Conservation (phyloP, 2,888 invertebrate genomes). For the Pristionchus maxplancki region DNA sequence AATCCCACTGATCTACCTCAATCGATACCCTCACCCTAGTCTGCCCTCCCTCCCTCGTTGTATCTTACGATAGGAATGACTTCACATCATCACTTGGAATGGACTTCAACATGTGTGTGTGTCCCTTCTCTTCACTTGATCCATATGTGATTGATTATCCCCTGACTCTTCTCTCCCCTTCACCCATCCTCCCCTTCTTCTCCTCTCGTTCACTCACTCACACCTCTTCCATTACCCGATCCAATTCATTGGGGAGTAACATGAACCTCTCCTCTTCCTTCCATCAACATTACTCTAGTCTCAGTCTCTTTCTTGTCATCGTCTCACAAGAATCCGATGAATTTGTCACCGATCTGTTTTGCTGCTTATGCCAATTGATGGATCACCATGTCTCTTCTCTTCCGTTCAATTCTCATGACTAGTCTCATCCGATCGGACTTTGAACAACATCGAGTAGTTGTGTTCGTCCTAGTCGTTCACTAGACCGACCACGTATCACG, state of each 20-base stretch:
- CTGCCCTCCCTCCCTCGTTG: neutral
- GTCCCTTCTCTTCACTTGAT: conserved; percentile 9
- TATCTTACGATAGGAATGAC: neutral
- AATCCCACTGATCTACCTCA: conserved; percentile 24
- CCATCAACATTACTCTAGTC: conserved; percentile 1
- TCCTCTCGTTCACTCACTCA: conserved; percentile 23
- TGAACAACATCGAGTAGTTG: neutral
- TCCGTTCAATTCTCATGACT: neutral
- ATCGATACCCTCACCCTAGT: neutral
- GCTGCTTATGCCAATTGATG: conserved; percentile 31
- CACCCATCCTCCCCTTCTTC: neutral
- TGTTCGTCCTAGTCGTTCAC: too few relatives aligned
- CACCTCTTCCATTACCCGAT: conserved; percentile 42
- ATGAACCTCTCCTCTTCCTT: conserved; percentile 13
- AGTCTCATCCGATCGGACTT: neutral
- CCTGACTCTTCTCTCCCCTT: conserved; percentile 9
- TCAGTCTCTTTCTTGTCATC: neutral
- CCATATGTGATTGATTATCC: conserved; percentile 47
- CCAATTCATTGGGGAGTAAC: conserved; percentile 45
- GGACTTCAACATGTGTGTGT: conserved; percentile 46
- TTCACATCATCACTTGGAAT: conserved; percentile 45
- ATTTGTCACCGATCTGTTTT: conserved; percentile 22
- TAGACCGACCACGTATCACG: too few relatives aligned
- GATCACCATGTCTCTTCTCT: conserved; percentile 1
- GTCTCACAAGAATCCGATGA: neutral